These are phyloP conservation scores for Anastrepha obliqua DNA, from an alignment of 1,140 invertebrate species.

Conservation along the genomic window DNA sequence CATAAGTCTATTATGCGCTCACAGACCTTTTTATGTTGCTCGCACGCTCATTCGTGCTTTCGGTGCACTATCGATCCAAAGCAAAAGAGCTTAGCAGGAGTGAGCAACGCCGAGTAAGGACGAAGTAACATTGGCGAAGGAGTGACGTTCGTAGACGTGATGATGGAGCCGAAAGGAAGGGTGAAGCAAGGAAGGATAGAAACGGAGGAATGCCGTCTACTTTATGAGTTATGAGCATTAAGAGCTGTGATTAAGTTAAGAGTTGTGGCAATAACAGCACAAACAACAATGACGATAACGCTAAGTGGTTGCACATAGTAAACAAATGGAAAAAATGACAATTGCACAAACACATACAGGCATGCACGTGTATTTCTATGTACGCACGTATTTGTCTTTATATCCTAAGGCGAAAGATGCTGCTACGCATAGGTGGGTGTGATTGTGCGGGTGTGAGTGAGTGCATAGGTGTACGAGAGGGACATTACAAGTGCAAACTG, in stretches of 20 bases:
- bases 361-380: neutral
- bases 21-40: neutral
- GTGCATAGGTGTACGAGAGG: too few species aligned
- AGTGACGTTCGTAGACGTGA: neutral
- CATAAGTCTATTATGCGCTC: conserved; percentile 32
- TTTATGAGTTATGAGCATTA: conserved; percentile 39
- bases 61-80: conserved; percentile 38
- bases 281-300: conserved; percentile 14
- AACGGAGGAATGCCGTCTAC: neutral
- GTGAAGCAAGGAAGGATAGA: neutral
- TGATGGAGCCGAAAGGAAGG: neutral
- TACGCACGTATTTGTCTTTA: neutral
- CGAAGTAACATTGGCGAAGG: neutral
- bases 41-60: neutral
- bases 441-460: too few species aligned
- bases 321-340: neutral
- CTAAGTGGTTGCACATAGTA: conserved; percentile 25
- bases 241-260: conserved; percentile 46
- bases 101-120: neutral
- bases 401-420: too few species aligned
- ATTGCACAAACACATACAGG: neutral
- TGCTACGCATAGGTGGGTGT: too few species aligned
- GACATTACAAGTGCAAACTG: too few species aligned
- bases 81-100: neutral
- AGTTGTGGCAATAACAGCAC: conserved; percentile 43